A percentile compares a stretch with the other conserved stretches of the same genome.
phyloP scores from a whole-genome alignment of 2,888 invertebrate genomes.

The Cynaeus angustus region DNA sequence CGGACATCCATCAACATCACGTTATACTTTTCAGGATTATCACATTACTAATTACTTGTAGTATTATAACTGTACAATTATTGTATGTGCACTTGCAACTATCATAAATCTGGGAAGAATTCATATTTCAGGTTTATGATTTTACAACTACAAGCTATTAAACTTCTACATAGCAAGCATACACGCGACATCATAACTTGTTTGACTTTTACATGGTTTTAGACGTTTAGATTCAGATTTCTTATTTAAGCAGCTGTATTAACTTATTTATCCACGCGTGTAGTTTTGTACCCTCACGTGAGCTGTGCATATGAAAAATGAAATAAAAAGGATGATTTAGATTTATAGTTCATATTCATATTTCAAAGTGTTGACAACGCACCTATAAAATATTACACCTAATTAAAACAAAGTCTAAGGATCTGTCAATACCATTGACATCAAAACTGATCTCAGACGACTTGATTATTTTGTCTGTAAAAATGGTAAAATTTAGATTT shows the following conservation, averaged over 20 bases:
- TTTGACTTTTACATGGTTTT: constrained; percentile 21
- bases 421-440: no score
- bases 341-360: no score
- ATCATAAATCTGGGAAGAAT: constrained; percentile 1
- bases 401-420: no score
- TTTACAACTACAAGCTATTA: constrained; percentile 8
- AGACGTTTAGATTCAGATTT: constrained; percentile 27
- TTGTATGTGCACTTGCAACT: not conserved
- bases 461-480: no score
- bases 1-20: constrained; percentile 8
- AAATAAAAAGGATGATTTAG: no score
- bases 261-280: constrained; percentile 10
- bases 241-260: constrained; percentile 21
- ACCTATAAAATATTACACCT: no score
- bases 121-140: constrained; percentile 7
- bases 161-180: constrained; percentile 8
- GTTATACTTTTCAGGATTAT: not conserved
- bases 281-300: no score
- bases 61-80: not conserved
- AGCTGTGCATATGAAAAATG: no score
- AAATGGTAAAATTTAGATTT: no score
- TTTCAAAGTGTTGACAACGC: no score
- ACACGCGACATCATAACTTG: constrained; percentile 34
- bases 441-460: no score
- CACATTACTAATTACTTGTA: not conserved